Evolutionary conservation across 2,113 vertebrate genomes (phyloP), one percentile per base, ranked within the genome.

Genomic region (Heptranchias perlo): DNA sequence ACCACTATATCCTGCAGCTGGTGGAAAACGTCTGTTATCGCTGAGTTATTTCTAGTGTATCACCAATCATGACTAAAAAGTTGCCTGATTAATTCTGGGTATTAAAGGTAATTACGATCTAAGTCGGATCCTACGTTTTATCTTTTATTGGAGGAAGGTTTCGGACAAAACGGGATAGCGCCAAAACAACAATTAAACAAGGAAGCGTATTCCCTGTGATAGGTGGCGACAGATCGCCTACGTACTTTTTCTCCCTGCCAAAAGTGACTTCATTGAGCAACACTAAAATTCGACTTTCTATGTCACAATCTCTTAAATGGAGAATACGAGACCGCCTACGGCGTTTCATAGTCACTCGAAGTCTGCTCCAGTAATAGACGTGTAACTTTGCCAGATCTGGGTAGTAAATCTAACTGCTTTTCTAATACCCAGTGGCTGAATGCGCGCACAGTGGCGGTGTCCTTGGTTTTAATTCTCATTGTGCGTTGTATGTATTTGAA

Each of bases 21-120:
- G 97, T 97, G 98, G 98, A 98, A 98, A 98, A 97, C 97, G 98
- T 98, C 98, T 98, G 97, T 98, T 98, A 98, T 98, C 97, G 96
- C 97, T 96, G 96, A 98, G 98, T 98, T 98, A 96, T 97, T 97
- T 97, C 97, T 97, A 97, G 97, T 97, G 3, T 49, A 49, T n/a
- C 94, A 69, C 61, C 39, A 49, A 67, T 95, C 94, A 52, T 25
- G 35, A 69, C 94, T 95, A 95, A 73, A 95, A 95, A 67, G 62
- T 95, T 69, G 39, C 44, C 93, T 31, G 62, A 39, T 94, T 94
- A 8, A 65, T 39, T 39, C n/a, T 62, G 64, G 64, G 44, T 49
- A 54, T 65, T 47, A 39, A 65, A 39, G 39, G 64, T 65, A 64
- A 95, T 67, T 54, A 47, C n/a, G 16, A 94, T 65, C 28, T 28